Evolutionary conservation across 2,113 vertebrate species (phyloP).

Genomic region (Tricholaema leucomelas): DNA sequence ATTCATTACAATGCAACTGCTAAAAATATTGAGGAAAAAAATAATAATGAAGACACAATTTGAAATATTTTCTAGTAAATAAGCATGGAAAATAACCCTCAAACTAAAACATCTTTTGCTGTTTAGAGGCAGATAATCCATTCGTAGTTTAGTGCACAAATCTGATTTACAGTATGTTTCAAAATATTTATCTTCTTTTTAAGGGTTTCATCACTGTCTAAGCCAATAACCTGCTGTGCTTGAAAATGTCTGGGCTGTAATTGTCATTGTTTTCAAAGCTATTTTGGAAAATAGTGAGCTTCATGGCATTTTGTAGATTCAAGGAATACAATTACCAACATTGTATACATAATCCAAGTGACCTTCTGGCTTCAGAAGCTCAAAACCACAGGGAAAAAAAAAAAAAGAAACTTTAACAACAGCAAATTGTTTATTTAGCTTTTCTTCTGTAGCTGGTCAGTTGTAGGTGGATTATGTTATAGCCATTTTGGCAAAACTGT

Average conservation of each 20-base stretch:
- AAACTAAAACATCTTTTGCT: conserved; percentile 68
- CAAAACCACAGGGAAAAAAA: conserved; percentile 36
- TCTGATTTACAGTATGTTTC: conserved; percentile 77
- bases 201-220: conserved; percentile 73
- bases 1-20: background rate
- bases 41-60: background rate
- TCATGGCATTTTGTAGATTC: conserved; percentile 68
- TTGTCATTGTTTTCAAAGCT: conserved; percentile 75
- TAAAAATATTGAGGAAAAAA: background rate
- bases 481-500: conserved; percentile 72
- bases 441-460: conserved; percentile 75
- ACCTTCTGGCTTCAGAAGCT: conserved; percentile 78
- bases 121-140: conserved; percentile 63
- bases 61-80: conserved; percentile 22
- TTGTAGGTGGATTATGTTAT: conserved; percentile 72
- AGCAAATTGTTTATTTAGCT: conserved; percentile 76
- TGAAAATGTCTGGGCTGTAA: conserved; percentile 79
- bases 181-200: conserved; percentile 81
- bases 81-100: conserved; percentile 5
- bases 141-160: conserved; percentile 59
- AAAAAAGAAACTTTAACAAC: conserved; percentile 52
- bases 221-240: conserved; percentile 80
- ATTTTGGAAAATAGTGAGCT: conserved; percentile 71
- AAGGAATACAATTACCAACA: conserved; percentile 75
- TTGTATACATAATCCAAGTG: conserved; percentile 76